A percentile compares a stretch with the other conserved stretches of the same genome.
These are phyloP conservation scores for Dyspetes luteomarginatus DNA, from an alignment of 2,888 invertebrate genomes.

Conservation along the genomic window DNA sequence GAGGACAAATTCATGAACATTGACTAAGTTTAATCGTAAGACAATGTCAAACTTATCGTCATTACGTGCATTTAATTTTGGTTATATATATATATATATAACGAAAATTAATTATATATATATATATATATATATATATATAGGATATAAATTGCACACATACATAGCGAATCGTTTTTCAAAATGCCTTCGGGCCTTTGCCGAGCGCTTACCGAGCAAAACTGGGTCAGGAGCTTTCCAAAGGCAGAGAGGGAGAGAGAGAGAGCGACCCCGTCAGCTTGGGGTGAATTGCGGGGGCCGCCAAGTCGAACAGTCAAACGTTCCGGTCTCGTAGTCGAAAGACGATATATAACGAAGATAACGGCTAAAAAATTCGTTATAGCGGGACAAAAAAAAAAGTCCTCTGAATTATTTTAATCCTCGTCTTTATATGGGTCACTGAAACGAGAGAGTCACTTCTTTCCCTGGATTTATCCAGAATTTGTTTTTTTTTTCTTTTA, in stretches of 20 bases:
- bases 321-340: slow-evolving; percentile 36
- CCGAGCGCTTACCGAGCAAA: slow-evolving; percentile 42
- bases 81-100: neutral
- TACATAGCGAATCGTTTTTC: slow-evolving; percentile 59
- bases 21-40: slow-evolving; percentile 4
- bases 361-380: neutral
- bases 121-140: neutral
- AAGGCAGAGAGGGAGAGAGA: slow-evolving; percentile 43
- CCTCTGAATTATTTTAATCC: neutral
- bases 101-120: neutral
- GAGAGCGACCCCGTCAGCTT: slow-evolving; percentile 31
- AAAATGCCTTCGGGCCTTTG: slow-evolving; percentile 60
- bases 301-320: slow-evolving; percentile 63
- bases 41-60: slow-evolving; percentile 23
- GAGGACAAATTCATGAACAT: slow-evolving; percentile 25
- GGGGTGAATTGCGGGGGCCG: slow-evolving; percentile 59
- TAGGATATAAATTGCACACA: no score
- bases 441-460: neutral
- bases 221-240: slow-evolving; percentile 67
- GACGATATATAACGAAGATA: slow-evolving; percentile 38
- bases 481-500: neutral
- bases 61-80: neutral
- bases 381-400: neutral
- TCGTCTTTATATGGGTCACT: neutral
- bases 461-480: neutral